These are phyloP conservation scores for Machimus atricapillus DNA, from an alignment of 2,888 invertebrate genomes.

Conservation along the genomic window DNA sequence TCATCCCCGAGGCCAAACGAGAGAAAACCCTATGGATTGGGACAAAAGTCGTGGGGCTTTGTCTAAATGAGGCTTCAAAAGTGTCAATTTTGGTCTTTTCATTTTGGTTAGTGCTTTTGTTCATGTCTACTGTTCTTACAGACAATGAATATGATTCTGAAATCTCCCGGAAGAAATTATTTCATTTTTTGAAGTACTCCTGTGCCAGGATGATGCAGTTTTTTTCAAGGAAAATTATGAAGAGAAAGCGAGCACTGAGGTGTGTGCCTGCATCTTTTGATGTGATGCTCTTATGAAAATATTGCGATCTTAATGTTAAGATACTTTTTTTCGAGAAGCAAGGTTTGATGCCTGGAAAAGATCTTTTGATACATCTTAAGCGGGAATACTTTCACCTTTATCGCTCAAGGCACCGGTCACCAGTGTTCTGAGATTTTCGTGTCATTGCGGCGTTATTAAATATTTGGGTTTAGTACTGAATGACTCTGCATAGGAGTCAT, in stretches of 20 bases:
- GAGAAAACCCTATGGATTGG: not conserved
- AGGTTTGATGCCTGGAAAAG: not conserved
- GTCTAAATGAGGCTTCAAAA: constrained; percentile 21
- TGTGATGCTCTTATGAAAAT: not conserved
- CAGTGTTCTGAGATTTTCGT: not conserved
- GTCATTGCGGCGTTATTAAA: not conserved
- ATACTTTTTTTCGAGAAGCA: not conserved
- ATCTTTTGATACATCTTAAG: not conserved
- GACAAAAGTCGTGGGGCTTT: constrained; percentile 1
- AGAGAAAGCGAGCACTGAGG: not conserved
- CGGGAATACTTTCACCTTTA: not conserved
- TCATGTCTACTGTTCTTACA: not conserved
- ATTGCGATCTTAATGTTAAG: not conserved
- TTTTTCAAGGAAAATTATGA: not conserved
- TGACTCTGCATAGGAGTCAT: not conserved
- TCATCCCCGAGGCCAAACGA: not conserved
- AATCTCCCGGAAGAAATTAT: not conserved
- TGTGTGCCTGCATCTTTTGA: not conserved
- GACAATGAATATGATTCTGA: not conserved
- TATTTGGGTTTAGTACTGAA: not conserved
- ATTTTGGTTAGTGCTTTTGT: not conserved
- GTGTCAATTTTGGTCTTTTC: constrained; percentile 12
- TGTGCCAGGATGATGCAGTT: not conserved
- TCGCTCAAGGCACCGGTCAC: not conserved
- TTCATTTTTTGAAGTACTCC: not conserved